These are phyloP conservation scores for Oscheius onirici DNA, from an alignment of 2,888 invertebrate species.

Conservation along the genomic window DNA sequence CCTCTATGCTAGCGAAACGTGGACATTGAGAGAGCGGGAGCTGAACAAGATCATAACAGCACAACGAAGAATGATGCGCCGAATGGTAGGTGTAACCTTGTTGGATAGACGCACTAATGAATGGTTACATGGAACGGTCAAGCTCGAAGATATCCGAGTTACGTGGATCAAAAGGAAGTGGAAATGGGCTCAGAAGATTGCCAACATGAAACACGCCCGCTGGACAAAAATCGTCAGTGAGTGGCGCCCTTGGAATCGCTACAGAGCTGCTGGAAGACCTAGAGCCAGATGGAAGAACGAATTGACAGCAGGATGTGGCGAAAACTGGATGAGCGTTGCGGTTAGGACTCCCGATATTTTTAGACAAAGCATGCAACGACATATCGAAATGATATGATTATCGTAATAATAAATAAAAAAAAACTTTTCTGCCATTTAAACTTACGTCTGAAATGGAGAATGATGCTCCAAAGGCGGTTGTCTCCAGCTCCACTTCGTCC, in stretches of 20 bases:
- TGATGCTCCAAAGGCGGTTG: no score
- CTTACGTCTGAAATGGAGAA: no score
- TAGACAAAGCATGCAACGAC: no score
- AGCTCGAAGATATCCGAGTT: neutral
- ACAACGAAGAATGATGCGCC: neutral
- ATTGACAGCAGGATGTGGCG: neutral
- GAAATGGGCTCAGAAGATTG: neutral
- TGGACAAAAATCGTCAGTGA: neutral
- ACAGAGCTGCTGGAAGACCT: neutral
- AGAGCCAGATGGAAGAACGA: neutral
- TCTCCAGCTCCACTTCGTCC: no score
- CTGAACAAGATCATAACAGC: neutral
- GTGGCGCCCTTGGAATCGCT: neutral
- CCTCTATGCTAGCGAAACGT: conserved; percentile 3
- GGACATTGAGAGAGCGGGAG: neutral
- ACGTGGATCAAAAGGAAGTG: neutral
- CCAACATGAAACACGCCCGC: neutral
- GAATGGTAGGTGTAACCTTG: neutral
- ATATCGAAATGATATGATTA: no score
- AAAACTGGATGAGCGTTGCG: no score
- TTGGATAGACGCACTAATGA: neutral
- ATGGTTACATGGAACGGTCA: neutral
- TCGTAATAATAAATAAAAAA: no score
- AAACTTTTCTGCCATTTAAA: no score
- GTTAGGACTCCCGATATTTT: no score